Evolutionary conservation across 2,113 vertebrate genomes (phyloP), one percentile per base, ranked within the genome.

Genomic region (Anser cygnoides): DNA sequence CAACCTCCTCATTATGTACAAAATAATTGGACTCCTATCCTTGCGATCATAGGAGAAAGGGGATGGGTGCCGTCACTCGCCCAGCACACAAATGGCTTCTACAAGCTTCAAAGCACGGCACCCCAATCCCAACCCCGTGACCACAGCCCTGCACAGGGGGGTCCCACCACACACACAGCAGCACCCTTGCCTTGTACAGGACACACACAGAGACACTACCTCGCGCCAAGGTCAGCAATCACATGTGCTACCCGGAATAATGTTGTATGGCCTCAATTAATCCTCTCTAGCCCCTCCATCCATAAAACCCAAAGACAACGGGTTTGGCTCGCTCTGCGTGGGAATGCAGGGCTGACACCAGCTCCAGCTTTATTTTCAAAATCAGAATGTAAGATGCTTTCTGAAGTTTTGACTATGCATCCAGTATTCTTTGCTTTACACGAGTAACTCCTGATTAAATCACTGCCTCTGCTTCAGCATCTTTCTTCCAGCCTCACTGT

Each of bases 21-120:
- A 73, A 89, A 83, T 96, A 94, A 96, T 93, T 94, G 89, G 92
- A 66, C 39, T 70, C 80, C 35, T 18, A 81, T 20, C 70, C 89
- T 78, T 25, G 6, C 4, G 44, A 58, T 79, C 70, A 62, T 1
- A 4, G 2, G 61, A 66, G 70, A 93, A 44, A 31, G 4, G 57
- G 76, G 87, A 68, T 0, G 29, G 3, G 28, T 59, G 72, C 68
- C n/a, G 5, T 85, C 81, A 76, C 72, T 83, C 2, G 41, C 93
- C 75, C 55, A 66, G 50, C 84, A 92, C 2, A 1, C 74, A 75
- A 44, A 81, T 1, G 5, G 58, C 46, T 76, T 89, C 74, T 54
- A 49, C 3, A 6, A 20, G 33, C 73, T 50, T 80, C 22, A 2
- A 80, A 90, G 31, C 44, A 15, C 66, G 80, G 61, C 83, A 93